phyloP scores from a whole-genome alignment of 2,888 invertebrate species.

The Cordilura impudica region DNA sequence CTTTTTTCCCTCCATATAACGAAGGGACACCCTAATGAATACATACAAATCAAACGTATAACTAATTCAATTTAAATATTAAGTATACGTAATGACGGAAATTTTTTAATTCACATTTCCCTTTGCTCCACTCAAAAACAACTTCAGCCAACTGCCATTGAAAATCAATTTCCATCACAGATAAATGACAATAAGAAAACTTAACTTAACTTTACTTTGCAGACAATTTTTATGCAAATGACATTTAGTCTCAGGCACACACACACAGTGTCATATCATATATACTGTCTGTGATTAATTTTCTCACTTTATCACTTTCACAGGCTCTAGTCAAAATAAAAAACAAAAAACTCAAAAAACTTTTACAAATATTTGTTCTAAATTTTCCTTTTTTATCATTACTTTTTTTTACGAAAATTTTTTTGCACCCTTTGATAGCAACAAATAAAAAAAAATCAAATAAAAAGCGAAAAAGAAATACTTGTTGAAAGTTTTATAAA shows the following conservation, averaged over 20 bases:
- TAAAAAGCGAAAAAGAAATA: conserved; percentile 11
- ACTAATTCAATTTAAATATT: too few relatives aligned
- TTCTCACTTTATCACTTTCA: conserved; percentile 62
- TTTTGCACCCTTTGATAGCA: conserved; percentile 23
- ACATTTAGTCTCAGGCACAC: conserved; percentile 47
- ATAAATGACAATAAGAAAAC: conserved; percentile 8
- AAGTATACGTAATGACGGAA: too few relatives aligned
- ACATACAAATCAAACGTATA: too few relatives aligned
- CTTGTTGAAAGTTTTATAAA: conserved; percentile 60
- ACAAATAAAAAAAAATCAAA: neutral
- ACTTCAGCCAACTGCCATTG: conserved; percentile 48
- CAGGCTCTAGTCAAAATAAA: conserved; percentile 41
- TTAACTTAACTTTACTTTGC: conserved; percentile 50
- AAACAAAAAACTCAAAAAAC: conserved; percentile 11
- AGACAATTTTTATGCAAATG: conserved; percentile 60
- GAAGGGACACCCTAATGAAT: too few relatives aligned
- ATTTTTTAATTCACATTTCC: too few relatives aligned
- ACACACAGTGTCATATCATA: conserved; percentile 50
- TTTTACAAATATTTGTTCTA: conserved; percentile 58
- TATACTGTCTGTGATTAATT: conserved; percentile 63
- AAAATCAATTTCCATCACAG: conserved; percentile 54
- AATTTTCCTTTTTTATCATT: conserved; percentile 30
- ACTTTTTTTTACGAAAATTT: conserved; percentile 23
- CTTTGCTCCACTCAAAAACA: too few relatives aligned
- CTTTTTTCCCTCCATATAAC: too few relatives aligned